Conservation (phyloP, 2,113 vertebrate genomes). For the Phalacrocorax pelagicus region DNA sequence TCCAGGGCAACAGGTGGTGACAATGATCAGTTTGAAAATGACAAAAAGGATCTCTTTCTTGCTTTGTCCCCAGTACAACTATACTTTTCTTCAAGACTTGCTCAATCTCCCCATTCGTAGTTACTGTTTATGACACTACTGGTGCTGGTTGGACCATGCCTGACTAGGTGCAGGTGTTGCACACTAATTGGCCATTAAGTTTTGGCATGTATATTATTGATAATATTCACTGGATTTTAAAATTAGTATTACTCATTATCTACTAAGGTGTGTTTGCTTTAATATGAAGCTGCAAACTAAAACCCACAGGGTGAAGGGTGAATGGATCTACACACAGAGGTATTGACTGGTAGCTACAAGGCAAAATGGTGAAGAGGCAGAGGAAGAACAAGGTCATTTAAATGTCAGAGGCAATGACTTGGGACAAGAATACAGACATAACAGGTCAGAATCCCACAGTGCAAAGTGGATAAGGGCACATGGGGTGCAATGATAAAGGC, state of each 20-base stretch:
- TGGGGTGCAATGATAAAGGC: neutral
- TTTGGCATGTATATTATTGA: neutral
- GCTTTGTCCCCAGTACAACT: neutral
- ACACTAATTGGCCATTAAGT: constrained; percentile 2
- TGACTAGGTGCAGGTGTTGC: constrained; percentile 26
- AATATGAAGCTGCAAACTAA: neutral
- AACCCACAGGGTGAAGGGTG: neutral
- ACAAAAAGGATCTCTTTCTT: neutral
- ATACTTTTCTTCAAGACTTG: neutral
- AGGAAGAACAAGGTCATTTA: neutral
- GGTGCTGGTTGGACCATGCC: neutral
- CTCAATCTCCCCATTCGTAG: neutral
- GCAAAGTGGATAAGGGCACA: neutral
- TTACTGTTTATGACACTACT: neutral
- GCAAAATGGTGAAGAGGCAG: neutral
- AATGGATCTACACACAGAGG: rapidly evolving
- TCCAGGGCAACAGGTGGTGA: neutral
- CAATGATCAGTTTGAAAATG: neutral
- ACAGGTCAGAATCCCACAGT: neutral
- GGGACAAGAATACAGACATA: neutral
- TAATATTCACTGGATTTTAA: neutral
- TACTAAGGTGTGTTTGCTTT: neutral
- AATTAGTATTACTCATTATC: neutral
- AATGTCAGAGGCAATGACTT: neutral
- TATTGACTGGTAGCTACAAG: neutral